A percentile compares a stretch with the other conserved stretches of the same genome.
Evolutionary conservation across 2,888 invertebrate species (phyloP).

Genomic region (Saturnia pavonia): DNA sequence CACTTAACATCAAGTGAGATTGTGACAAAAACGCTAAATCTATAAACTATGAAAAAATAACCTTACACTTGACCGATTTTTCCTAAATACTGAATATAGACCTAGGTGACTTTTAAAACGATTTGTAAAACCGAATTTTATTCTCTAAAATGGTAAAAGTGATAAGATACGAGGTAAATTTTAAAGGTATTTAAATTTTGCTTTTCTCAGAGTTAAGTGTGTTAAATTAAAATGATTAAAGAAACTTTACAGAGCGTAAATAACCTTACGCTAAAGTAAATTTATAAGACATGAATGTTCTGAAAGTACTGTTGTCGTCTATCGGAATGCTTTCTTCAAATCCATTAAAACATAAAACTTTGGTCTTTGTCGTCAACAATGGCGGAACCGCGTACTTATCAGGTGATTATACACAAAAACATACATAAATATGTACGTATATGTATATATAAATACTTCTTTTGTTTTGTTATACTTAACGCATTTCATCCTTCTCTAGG

Average conservation of each 20-base stretch:
- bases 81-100: neutral
- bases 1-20: too few relatives aligned
- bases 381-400: too few relatives aligned
- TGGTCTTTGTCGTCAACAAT: neutral
- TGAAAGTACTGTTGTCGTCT: neutral
- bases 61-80: too few relatives aligned
- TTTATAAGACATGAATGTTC: neutral
- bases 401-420: too few relatives aligned
- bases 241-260: constrained; percentile 37
- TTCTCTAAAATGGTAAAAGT: neutral
- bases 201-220: constrained; percentile 27
- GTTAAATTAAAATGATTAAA: constrained; percentile 54
- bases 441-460: too few relatives aligned
- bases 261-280: constrained; percentile 36
- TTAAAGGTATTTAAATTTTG: neutral
- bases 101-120: neutral
- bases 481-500: too few relatives aligned
- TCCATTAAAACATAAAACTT: neutral
- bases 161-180: neutral
- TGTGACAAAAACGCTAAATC: too few relatives aligned
- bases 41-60: too few relatives aligned
- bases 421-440: too few relatives aligned
- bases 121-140: neutral
- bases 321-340: neutral
- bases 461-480: too few relatives aligned